A percentile compares a stretch with the other conserved stretches of the same genome.
phyloP scores from a whole-genome alignment of 2,113 vertebrate genomes.

The Orthonyx spaldingii region DNA sequence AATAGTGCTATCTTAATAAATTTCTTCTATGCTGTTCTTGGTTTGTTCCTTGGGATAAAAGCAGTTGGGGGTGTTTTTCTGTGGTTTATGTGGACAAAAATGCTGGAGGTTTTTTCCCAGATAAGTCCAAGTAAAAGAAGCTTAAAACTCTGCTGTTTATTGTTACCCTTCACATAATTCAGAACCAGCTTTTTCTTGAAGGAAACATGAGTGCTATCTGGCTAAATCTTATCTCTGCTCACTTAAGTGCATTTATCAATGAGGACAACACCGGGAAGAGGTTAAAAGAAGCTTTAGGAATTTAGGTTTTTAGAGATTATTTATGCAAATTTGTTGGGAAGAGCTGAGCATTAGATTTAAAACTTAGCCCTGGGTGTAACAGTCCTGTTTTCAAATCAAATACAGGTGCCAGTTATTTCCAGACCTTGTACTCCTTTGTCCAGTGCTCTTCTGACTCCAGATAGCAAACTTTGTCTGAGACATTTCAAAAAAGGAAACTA shows the following conservation, averaged over 20 bases:
- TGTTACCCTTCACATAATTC: background rate
- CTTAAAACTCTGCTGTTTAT: background rate
- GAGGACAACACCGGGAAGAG: background rate
- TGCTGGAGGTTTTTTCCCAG: background rate
- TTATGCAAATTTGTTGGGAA: background rate
- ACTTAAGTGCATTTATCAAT: background rate
- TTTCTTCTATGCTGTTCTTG: conserved; percentile 52
- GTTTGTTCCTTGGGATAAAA: conserved; percentile 21
- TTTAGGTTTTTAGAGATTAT: background rate
- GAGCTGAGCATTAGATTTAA: background rate
- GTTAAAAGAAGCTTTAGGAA: background rate
- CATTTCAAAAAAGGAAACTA: background rate
- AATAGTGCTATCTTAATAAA: conserved; percentile 78
- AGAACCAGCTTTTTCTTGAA: background rate
- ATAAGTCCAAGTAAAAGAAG: background rate
- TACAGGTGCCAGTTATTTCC: background rate
- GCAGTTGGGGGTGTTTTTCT: background rate
- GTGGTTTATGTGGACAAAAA: background rate
- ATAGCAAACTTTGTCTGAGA: background rate
- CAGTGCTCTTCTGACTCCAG: background rate
- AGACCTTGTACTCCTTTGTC: background rate
- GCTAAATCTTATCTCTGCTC: background rate
- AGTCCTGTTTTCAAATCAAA: background rate
- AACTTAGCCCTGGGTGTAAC: background rate
- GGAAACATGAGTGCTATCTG: background rate